phyloP scores from a whole-genome alignment of 2,113 vertebrate species.

The Phyllostomus hastatus region DNA sequence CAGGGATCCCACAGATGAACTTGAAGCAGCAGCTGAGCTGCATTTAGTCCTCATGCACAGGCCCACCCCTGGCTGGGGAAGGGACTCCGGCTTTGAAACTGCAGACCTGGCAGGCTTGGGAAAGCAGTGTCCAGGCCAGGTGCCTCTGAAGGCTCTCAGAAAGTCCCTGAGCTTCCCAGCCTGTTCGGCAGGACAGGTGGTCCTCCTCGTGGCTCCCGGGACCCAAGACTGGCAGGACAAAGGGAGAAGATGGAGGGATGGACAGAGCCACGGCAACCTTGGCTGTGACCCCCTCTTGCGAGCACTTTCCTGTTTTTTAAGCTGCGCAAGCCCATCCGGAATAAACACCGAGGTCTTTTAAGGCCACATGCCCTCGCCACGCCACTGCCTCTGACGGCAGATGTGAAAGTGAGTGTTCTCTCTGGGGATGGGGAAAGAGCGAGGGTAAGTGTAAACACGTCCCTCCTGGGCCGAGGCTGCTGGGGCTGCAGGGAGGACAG shows the following conservation, averaged over 20 bases:
- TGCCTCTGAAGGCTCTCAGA: not conserved
- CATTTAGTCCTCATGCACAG: not conserved
- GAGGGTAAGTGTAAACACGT: not conserved
- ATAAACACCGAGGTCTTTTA: not conserved
- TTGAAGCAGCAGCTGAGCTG: not conserved
- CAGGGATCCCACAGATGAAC: not conserved
- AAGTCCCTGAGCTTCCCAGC: not conserved
- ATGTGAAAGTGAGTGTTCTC: not conserved
- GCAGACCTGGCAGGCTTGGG: not conserved
- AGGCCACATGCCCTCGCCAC: fast-evolving
- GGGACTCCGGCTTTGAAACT: not conserved
- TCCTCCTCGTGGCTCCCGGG: not conserved
- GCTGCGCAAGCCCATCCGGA: not conserved
- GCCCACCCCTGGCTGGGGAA: not conserved
- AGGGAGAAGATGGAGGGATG: not conserved
- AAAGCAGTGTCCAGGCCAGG: not conserved
- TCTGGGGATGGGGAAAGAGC: not conserved
- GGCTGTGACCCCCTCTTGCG: not conserved
- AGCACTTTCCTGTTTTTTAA: not conserved
- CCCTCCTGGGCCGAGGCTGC: not conserved
- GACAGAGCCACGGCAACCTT: not conserved
- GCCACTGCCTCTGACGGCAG: not conserved
- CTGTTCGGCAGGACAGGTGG: not conserved
- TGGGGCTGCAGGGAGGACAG: not conserved
- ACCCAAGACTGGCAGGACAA: not conserved